Conservation (phyloP, 2,888 invertebrate species). For the Lepidochrysops patricia region DNA sequence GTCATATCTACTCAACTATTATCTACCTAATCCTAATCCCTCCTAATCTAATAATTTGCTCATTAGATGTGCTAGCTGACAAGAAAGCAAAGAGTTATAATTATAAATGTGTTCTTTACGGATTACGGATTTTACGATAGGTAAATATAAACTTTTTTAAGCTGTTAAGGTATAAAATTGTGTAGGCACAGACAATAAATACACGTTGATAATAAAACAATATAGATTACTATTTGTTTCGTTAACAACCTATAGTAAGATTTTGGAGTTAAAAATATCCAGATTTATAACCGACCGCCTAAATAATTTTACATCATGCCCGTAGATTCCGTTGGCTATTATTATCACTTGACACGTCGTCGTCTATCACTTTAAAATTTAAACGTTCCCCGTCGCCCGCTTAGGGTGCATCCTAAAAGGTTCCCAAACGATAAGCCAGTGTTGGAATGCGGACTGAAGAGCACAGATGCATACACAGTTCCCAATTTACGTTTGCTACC, state of each 20-base stretch:
- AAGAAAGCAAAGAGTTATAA: too few relatives aligned
- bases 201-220: background rate
- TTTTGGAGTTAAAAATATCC: constrained; percentile 3
- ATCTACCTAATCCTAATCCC: too few relatives aligned
- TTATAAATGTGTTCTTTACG: too few relatives aligned
- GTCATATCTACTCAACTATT: too few relatives aligned
- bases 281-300: constrained; percentile 5
- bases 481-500: constrained; percentile 33
- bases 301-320: constrained; percentile 12
- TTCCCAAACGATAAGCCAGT: constrained; percentile 64
- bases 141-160: too few relatives aligned
- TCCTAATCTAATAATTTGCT: too few relatives aligned
- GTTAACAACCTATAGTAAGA: background rate
- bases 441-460: constrained; percentile 65
- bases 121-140: too few relatives aligned
- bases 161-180: too few relatives aligned
- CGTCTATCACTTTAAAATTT: constrained; percentile 56
- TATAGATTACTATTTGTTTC: background rate
- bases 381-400: constrained; percentile 58
- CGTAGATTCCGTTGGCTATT: constrained; percentile 53
- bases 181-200: background rate
- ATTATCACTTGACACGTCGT: constrained; percentile 59
- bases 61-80: too few relatives aligned
- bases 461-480: constrained; percentile 49
- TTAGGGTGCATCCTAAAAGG: constrained; percentile 72